A percentile compares a stretch with the other conserved stretches of the same genome.
These are phyloP conservation scores for Umimayanthus kanabou DNA, from an alignment of 92 coral and sea anemone genomes.

Conservation along the genomic window DNA sequence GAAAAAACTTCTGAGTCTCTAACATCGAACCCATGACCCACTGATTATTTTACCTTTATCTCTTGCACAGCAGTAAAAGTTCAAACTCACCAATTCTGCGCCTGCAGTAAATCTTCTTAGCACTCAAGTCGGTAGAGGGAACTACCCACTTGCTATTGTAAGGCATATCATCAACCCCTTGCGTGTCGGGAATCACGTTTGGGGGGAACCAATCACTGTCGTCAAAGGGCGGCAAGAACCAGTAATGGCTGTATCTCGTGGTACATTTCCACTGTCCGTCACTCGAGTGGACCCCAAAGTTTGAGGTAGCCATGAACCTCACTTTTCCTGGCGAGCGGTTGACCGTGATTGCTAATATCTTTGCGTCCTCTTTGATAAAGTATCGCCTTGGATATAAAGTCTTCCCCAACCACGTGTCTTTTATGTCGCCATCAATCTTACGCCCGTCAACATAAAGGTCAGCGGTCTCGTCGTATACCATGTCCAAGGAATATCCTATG, in stretches of 20 bases:
- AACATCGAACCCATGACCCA: too few species aligned
- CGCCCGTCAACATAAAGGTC: conserved; percentile 9
- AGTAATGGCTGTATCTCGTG: neutral
- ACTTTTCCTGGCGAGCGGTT: neutral
- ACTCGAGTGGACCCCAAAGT: neutral
- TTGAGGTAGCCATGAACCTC: neutral
- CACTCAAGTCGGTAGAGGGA: neutral
- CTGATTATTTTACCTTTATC: too few species aligned
- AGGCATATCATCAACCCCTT: conserved; percentile 11
- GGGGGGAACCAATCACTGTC: conserved; percentile 11
- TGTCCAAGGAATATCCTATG: neutral
- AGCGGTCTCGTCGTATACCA: neutral
- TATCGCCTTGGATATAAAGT: neutral
- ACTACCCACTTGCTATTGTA: neutral
- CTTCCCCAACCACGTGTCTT: neutral
- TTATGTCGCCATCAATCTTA: neutral
- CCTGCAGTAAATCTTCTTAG: conserved; percentile 1
- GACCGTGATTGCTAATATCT: neutral
- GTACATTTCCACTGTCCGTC: conserved; percentile 19
- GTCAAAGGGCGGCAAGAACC: conserved; percentile 6
- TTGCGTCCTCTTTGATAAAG: conserved; percentile 21
- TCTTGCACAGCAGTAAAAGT: too few species aligned
- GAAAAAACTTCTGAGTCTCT: too few species aligned
- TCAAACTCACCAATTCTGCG: conserved; percentile 5
- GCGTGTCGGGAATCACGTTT: neutral